Evolutionary conservation across 1,140 invertebrate species (phyloP), one percentile per base, ranked within the genome.

Genomic region (Leucophenga varia): DNA sequence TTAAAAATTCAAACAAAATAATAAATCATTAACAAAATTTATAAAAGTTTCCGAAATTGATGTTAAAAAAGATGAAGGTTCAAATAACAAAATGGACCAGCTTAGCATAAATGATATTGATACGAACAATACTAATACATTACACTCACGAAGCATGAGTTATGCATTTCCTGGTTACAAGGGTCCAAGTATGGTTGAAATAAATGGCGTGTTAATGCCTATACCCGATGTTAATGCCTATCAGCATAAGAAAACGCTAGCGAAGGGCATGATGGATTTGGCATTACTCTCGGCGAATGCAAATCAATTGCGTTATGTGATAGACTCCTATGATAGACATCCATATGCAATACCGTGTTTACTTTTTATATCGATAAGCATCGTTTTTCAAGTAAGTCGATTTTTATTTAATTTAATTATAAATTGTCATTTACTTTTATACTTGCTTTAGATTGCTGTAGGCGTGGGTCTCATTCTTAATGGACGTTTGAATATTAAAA

Each of bases 231-330:
- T 91, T 8, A 93, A 93, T 77, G 80, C 89, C 2, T 95, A 94
- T 77, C 90, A 93, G 55, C 91, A 93, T 43, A 94, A 93, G 64
- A 95, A 95, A 70, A 94, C 91, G 3, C 78, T 95, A 22, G 91
- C 91, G 0, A 91, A 94, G 58, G 90, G 90, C 1, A 91, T 92
- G 89, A 90, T 92, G 88, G 89, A 91, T 64, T 77, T 91, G 31
- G 89, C 89, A 0, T 76, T 92, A 9, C 79, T 91, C 1, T 88
- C 87, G 0, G 87, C 88, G 2, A 91, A 95, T 73, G 90, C 91
- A 2, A 93, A 91, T 69, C 91, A 94, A 68, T 78, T 94, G 25
- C 84, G 91, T 51, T 92, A 92, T 64, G 86, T 94, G 4, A 68
- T 94, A 7, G 87, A 90, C 56, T 84, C 83, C 1, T 82, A 81